Percentiles rank a stretch among this genome's conserved stretches.
phyloP scores from a whole-genome alignment of 2,797 vertebrate genomes.

The Cephalopachus bancanus region DNA sequence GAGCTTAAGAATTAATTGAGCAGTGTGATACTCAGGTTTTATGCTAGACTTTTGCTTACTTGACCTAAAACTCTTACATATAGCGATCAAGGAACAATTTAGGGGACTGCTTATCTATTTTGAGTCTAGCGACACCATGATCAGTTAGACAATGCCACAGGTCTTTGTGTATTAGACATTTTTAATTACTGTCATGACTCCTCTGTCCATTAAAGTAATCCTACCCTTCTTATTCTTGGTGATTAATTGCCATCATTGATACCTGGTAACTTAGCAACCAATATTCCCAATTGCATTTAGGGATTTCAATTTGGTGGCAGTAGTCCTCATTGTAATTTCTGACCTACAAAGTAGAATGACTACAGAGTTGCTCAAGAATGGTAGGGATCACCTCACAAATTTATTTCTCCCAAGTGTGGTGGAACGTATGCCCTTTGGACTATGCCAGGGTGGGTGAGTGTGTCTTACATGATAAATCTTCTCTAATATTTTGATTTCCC shows the following conservation, averaged over 20 bases:
- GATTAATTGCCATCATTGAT: neutral
- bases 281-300: neutral
- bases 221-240: neutral
- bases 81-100: neutral
- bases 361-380: neutral
- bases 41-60: neutral
- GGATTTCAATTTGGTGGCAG: neutral
- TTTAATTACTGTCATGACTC: neutral
- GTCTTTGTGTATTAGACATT: neutral
- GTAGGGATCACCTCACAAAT: neutral
- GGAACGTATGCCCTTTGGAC: neutral
- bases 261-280: neutral
- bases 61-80: neutral
- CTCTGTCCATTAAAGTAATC: neutral
- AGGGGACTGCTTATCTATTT: neutral
- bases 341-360: neutral
- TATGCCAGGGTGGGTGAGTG: neutral
- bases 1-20: neutral
- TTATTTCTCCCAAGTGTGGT: neutral
- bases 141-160: neutral
- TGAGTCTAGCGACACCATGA: neutral
- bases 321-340: neutral
- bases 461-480: neutral
- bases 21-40: neutral
- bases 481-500: neutral